phyloP scores from a whole-genome alignment of 2,113 vertebrate species.

The Vimba vimba region DNA sequence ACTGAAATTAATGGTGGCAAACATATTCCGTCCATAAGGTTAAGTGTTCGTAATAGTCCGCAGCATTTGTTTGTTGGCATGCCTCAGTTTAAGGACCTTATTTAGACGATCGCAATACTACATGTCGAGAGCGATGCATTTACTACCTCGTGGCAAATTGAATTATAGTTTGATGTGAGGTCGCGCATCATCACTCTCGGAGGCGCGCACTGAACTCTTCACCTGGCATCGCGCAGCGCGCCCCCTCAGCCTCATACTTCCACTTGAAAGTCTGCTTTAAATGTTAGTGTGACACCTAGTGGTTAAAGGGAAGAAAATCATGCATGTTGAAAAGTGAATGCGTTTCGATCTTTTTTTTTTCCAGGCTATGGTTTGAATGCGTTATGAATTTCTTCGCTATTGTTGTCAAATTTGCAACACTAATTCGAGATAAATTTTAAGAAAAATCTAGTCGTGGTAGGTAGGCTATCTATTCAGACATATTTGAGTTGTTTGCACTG shows the following conservation, averaged over 20 bases:
- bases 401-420: background rate
- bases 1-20: constrained; percentile 67
- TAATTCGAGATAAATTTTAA: background rate
- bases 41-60: constrained; percentile 76
- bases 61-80: constrained; percentile 74
- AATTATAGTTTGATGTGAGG: constrained; percentile 69
- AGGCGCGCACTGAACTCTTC: constrained; percentile 75
- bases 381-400: background rate
- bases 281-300: constrained; percentile 50
- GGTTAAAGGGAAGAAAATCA: background rate
- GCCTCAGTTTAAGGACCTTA: constrained; percentile 62
- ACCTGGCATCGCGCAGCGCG: constrained; percentile 64
- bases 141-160: constrained; percentile 64
- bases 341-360: too few relatives aligned
- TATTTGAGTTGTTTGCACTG: background rate
- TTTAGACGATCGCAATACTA: constrained; percentile 66
- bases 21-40: constrained; percentile 74
- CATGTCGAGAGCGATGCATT: constrained; percentile 60
- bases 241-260: background rate
- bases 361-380: background rate
- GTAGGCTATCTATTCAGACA: background rate
- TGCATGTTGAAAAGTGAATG: background rate
- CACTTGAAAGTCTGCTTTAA: background rate
- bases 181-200: constrained; percentile 65
- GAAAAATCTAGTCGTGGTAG: too few relatives aligned